Percentiles rank a stretch among this genome's conserved stretches.
These are phyloP conservation scores for Hyla sarda DNA, from an alignment of 2,113 vertebrate species.

Conservation along the genomic window DNA sequence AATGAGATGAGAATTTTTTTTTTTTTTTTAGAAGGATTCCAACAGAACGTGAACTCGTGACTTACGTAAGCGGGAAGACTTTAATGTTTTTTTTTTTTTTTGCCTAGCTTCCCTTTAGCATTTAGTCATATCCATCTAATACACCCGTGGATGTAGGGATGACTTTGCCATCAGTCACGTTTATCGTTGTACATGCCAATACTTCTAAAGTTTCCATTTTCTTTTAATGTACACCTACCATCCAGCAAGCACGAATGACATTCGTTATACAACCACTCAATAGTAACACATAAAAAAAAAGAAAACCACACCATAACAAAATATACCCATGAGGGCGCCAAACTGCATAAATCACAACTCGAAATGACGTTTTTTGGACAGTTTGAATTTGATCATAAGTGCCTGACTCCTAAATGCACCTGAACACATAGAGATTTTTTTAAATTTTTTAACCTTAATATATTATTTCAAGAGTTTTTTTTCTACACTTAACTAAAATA, in stretches of 20 bases:
- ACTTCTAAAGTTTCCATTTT: constrained; percentile 16
- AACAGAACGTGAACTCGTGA: background rate
- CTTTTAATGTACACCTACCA: constrained; percentile 21
- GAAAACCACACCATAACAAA: background rate
- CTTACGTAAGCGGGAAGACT: constrained; percentile 6
- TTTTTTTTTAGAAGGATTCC: no score
- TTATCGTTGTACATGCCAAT: constrained; percentile 16
- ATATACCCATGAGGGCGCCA: no score
- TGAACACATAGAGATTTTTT: background rate
- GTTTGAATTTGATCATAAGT: background rate
- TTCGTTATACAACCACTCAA: constrained; percentile 29
- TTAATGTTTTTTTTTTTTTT: constrained; percentile 60
- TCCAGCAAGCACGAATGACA: background rate
- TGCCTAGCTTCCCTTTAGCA: constrained; percentile 58
- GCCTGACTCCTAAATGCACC: background rate
- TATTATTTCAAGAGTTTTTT: constrained; percentile 14
- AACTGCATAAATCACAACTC: background rate
- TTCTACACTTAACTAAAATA: constrained; percentile 23
- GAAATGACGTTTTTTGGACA: background rate
- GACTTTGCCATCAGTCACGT: constrained; percentile 18
- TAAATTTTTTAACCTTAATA: background rate
- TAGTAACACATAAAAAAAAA: constrained; percentile 12
- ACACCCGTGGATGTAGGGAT: constrained; percentile 20
- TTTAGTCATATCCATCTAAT: constrained; percentile 58
- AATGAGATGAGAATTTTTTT: no score